phyloP scores from a whole-genome alignment of 2,113 vertebrate genomes.

The Peromyscus californicus region DNA sequence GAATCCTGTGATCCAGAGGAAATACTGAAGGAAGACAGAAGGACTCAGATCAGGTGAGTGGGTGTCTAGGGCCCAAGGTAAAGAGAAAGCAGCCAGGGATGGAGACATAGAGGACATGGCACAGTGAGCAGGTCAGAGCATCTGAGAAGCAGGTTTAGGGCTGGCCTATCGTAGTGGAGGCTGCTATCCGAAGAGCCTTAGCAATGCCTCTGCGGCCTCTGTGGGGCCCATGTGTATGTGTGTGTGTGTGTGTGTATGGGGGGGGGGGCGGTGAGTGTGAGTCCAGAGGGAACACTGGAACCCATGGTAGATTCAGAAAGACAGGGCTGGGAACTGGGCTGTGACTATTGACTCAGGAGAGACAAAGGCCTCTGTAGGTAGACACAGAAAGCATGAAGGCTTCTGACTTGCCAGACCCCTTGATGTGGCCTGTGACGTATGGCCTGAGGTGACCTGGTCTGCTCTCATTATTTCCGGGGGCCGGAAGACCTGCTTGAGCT shows the following conservation, averaged over 20 bases:
- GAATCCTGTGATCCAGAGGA: not conserved
- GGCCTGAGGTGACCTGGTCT: conserved; percentile 39
- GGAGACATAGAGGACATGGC: not conserved
- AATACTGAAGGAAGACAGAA: not conserved
- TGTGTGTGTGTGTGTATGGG: too few species aligned
- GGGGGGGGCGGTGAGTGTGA: not conserved
- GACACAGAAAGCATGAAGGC: conserved; percentile 44
- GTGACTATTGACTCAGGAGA: fast-evolving
- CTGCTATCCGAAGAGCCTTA: not conserved
- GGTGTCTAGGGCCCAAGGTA: not conserved
- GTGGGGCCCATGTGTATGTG: too few species aligned
- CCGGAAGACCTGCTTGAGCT: conserved; percentile 70
- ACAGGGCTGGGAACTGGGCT: not conserved
- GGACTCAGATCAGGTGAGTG: not conserved
- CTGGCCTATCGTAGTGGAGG: not conserved
- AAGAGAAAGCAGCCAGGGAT: not conserved
- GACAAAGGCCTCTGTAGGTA: not conserved
- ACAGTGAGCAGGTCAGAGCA: not conserved
- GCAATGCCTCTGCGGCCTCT: not conserved
- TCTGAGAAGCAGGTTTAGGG: not conserved
- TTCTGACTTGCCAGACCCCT: conserved; percentile 39
- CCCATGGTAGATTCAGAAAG: too few species aligned
- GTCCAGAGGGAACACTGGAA: not conserved
- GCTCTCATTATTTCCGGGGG: conserved; percentile 61
- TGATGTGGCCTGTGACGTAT: conserved; percentile 75